A percentile compares a stretch with the other conserved stretches of the same genome.
Conservation (phyloP, 2,113 vertebrate genomes). For the Picathartes gymnocephalus region DNA sequence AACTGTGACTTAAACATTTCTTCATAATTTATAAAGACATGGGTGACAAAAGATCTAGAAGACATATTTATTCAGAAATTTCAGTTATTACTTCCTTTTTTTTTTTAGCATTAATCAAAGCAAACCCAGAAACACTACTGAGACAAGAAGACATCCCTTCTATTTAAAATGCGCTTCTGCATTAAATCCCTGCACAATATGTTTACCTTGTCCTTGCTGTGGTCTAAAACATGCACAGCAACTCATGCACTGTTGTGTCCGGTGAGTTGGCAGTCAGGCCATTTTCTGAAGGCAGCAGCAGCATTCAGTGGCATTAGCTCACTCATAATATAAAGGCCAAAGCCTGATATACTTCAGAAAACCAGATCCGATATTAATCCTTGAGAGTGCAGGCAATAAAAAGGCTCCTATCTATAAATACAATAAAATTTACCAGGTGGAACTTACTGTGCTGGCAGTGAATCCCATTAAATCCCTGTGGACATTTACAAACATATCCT, state of each 20-base stretch:
- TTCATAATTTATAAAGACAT: not conserved
- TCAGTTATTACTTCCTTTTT: not conserved
- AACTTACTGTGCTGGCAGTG: slow-evolving; percentile 99
- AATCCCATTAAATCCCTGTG: slow-evolving; percentile 89
- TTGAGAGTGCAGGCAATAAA: not conserved
- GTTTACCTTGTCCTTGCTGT: not conserved
- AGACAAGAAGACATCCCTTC: not conserved
- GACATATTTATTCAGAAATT: not conserved
- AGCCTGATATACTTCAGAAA: not conserved
- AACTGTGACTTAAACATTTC: not conserved
- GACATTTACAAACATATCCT: slow-evolving; percentile 94
- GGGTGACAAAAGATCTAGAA: not conserved
- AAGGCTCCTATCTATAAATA: not conserved
- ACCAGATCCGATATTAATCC: not conserved
- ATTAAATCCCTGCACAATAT: not conserved
- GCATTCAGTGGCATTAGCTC: not conserved
- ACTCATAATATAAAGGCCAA: not conserved
- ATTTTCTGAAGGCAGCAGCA: not conserved
- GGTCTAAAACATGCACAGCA: accelerated
- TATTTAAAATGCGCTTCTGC: not conserved
- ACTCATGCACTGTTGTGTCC: not conserved
- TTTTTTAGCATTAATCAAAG: not conserved
- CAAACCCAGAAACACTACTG: not conserved
- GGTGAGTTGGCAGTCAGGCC: not conserved
- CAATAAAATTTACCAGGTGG: slow-evolving; percentile 1